Conservation (phyloP, 2,797 vertebrate genomes). For the Serranus cabrilla region DNA sequence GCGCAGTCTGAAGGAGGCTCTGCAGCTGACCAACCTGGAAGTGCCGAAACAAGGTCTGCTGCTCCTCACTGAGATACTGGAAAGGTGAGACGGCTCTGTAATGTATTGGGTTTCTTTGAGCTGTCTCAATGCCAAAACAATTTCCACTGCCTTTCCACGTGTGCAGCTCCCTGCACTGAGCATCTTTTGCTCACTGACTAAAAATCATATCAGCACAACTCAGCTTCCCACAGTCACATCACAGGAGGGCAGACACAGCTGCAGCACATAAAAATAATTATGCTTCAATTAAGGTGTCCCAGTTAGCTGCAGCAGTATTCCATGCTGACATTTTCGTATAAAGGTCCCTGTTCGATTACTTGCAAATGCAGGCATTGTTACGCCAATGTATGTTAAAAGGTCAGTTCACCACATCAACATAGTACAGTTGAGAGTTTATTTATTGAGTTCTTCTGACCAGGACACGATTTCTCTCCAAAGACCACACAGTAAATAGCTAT, state of each 20-base stretch:
- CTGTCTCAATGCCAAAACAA: neutral
- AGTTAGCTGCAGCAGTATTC: slow-evolving; percentile 11
- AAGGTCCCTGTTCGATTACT: neutral
- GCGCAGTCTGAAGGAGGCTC: slow-evolving; percentile 89
- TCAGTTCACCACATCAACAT: neutral
- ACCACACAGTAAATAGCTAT: too few species aligned
- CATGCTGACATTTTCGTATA: neutral
- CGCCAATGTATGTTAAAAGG: neutral
- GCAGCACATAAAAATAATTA: slow-evolving; percentile 17
- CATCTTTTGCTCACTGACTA: neutral
- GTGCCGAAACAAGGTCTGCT: slow-evolving; percentile 92
- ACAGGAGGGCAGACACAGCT: slow-evolving; percentile 8
- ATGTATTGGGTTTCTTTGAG: neutral
- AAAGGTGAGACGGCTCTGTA: slow-evolving; percentile 84
- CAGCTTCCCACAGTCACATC: slow-evolving; percentile 13
- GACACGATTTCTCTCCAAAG: too few species aligned
- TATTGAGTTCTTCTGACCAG: neutral
- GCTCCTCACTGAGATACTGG: slow-evolving; percentile 91
- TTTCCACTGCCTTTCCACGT: neutral
- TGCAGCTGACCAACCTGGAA: slow-evolving; percentile 88
- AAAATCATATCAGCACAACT: neutral
- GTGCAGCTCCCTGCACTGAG: neutral
- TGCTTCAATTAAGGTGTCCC: neutral
- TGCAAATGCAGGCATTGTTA: neutral
- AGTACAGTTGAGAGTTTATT: neutral